phyloP scores from a whole-genome alignment of 2,888 invertebrate species.

The Aspidiotus rigidus region DNA sequence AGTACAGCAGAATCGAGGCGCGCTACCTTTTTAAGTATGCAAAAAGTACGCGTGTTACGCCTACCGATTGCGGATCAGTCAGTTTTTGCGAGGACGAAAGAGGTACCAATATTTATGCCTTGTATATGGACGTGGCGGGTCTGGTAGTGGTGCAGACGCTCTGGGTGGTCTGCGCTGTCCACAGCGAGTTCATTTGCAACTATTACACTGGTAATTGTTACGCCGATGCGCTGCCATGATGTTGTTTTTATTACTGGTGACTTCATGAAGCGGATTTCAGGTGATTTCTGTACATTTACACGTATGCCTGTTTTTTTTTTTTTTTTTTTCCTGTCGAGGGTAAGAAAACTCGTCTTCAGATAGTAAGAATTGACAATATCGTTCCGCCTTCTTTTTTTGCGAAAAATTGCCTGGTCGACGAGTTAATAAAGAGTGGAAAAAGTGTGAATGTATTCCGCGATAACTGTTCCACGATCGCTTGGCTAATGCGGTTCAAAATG shows the following conservation, averaged over 20 bases:
- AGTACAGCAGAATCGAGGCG: too few species aligned
- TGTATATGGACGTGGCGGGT: neutral
- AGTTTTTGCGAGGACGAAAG: conserved; percentile 6
- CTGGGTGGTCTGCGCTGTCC: conserved; percentile 33
- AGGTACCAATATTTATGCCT: conserved; percentile 5
- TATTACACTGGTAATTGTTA: conserved; percentile 34
- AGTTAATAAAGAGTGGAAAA: too few species aligned
- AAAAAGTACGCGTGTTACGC: conserved; percentile 11
- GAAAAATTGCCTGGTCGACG: too few species aligned
- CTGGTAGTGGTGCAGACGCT: conserved; percentile 24
- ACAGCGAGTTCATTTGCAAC: conserved; percentile 33
- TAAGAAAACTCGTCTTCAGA: conserved; percentile 1
- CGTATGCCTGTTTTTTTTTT: neutral
- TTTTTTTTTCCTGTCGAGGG: neutral
- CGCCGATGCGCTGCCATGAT: conserved; percentile 32
- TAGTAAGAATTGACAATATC: neutral
- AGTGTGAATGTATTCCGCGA: too few species aligned
- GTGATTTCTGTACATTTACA: conserved; percentile 24
- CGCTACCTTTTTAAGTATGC: too few species aligned
- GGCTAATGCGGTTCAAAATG: too few species aligned
- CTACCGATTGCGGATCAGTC: neutral
- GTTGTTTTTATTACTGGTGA: conserved; percentile 34
- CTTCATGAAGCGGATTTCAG: conserved; percentile 33
- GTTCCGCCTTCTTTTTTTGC: neutral
- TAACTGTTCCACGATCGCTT: too few species aligned